Evolutionary conservation across 2,888 invertebrate species (phyloP), one percentile per base, ranked within the genome.

Genomic region (Heliconius ismenius): DNA sequence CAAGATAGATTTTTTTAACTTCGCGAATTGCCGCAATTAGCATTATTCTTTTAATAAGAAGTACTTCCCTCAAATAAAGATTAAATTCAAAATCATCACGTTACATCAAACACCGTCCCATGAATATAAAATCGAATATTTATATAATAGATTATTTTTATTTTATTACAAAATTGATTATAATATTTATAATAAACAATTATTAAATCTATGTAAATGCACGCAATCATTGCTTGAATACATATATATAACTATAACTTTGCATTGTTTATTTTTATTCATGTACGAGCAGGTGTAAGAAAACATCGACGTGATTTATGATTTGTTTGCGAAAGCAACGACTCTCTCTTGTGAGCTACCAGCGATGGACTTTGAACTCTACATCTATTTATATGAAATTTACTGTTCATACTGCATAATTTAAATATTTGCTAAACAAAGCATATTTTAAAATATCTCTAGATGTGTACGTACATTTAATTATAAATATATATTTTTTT

Each of bases 281-380:
- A 67, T 67, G 15, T 9, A 67, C 3, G 58, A 4, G 24, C 11
- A 36, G 15, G 3, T 70, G 32, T 70, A 32, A 58, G 32, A 32
- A 58, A 70, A 36, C 58, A 11, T n/a, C 70, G n/a, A 58, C 70
- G 54, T 36, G 58, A 70, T 70, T 72, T 60, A 63, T 26, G 36
- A 63, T 63, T 26, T 4, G 21, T 63, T 39, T 73, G 21, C n/a
- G 73, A 73, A 62, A 73, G 62, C 60, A 26, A 18, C 18, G 13
- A 32, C 62, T 63, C 73, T 72, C 72, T 73, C 62, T 60, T 24
- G 18, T 62, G 60, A 36, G 72, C 21, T 43, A 26, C 21, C 18
- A 18, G 6, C 26, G 18, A 62, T 63, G 43, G 43, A 73, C 73
- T 73, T 73, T 62, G 62, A 26, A 63, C 73, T 32, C 21, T 28